phyloP scores from a whole-genome alignment of 2,797 vertebrate species.

The Molothrus aeneus region DNA sequence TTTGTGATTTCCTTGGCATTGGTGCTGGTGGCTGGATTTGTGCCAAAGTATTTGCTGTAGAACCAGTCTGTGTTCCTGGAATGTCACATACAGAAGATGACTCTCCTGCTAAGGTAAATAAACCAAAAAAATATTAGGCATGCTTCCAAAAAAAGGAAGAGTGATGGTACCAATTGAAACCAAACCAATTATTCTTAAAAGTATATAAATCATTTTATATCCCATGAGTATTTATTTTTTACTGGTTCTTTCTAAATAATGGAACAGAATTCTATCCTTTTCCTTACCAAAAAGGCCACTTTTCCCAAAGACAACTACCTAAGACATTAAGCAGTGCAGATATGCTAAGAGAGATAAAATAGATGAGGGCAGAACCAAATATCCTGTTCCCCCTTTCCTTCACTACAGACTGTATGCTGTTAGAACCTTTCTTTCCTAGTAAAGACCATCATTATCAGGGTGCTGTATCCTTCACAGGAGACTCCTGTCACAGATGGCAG shows the following conservation, averaged over 20 bases:
- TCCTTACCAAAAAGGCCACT: neutral
- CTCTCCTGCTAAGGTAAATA: conserved; percentile 76
- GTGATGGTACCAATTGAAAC: neutral
- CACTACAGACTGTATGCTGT: neutral
- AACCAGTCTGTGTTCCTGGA: conserved; percentile 51
- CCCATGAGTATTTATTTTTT: neutral
- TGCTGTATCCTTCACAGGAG: neutral
- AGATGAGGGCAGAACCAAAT: neutral
- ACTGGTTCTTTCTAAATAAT: neutral
- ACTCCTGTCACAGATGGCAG: neutral
- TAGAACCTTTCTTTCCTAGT: neutral
- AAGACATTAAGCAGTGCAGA: neutral
- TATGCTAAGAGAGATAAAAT: neutral
- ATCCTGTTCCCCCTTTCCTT: neutral
- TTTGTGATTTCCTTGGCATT: conserved; percentile 88
- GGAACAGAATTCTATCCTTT: neutral
- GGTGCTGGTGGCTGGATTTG: conserved; percentile 86
- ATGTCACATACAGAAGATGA: conserved; percentile 64
- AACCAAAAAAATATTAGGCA: neutral
- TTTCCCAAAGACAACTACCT: neutral
- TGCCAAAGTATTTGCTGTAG: conserved; percentile 78
- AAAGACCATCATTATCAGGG: neutral
- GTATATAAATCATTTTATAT: neutral
- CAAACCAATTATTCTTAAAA: neutral
- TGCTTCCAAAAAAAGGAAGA: neutral